These are phyloP conservation scores for Acomys russatus DNA, from an alignment of 2,797 vertebrate genomes.

Conservation along the genomic window DNA sequence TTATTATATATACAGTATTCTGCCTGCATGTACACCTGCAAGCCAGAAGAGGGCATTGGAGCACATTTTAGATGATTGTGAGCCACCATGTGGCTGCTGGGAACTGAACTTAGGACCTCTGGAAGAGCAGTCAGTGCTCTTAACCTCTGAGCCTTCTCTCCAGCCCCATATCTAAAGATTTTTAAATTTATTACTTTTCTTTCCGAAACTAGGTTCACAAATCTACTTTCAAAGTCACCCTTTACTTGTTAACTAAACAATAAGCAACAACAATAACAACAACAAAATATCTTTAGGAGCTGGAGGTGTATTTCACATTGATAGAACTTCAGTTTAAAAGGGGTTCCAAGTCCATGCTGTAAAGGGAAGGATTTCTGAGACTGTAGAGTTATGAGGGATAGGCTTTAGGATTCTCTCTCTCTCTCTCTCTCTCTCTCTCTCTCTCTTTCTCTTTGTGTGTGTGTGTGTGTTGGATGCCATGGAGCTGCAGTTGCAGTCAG, in stretches of 20 bases:
- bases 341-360: neutral
- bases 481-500: neutral
- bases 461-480: neutral
- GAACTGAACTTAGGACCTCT: too few species aligned
- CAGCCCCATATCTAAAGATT: too few species aligned
- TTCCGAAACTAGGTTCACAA: conserved; percentile 20
- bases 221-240: neutral
- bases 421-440: neutral
- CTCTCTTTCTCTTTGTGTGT: neutral
- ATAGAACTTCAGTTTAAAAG: neutral
- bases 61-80: too few species aligned
- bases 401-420: neutral
- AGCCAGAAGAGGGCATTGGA: too few species aligned
- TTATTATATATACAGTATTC: too few species aligned
- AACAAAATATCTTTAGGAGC: neutral
- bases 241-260: neutral
- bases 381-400: neutral
- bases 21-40: too few species aligned
- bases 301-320: conserved; percentile 18
- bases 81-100: too few species aligned
- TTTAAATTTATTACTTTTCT: neutral
- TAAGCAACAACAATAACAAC: neutral
- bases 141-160: too few species aligned
- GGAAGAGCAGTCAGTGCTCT: too few species aligned
- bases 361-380: neutral